A percentile compares a stretch with the other conserved stretches of the same genome.
phyloP scores from a whole-genome alignment of 35 echinoderm and acorn worm genomes.

The Ptychodera flava region DNA sequence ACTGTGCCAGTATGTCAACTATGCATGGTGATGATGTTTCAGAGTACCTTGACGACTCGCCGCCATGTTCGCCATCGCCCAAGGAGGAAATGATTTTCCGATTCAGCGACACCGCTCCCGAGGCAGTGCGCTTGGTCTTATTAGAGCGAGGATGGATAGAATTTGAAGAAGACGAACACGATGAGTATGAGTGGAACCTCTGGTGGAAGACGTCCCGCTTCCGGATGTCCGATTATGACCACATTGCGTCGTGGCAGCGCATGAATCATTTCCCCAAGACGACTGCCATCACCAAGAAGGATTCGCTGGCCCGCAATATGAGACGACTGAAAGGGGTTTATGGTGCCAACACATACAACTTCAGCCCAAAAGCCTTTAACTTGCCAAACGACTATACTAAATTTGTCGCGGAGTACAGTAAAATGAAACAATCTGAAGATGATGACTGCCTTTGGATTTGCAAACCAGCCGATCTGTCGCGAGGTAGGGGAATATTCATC shows the following conservation, averaged over 20 bases:
- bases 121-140: conserved; percentile 40
- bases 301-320: conserved; percentile 81
- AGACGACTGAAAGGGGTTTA: conserved; percentile 78
- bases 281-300: conserved; percentile 79
- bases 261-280: conserved; percentile 86
- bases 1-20: too few species aligned
- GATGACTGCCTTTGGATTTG: conserved; percentile 59
- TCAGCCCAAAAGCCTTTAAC: conserved; percentile 75
- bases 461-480: conserved; percentile 77
- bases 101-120: neutral
- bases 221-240: conserved; percentile 57
- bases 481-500: conserved; percentile 80
- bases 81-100: neutral
- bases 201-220: conserved; percentile 73
- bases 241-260: conserved; percentile 76
- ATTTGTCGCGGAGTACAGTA: conserved; percentile 89
- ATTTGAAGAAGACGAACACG: conserved; percentile 63
- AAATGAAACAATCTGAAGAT: conserved; percentile 45
- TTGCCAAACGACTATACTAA: conserved; percentile 91
- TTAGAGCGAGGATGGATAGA: conserved; percentile 76
- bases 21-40: too few species aligned
- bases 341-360: conserved; percentile 69
- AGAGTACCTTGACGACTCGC: too few species aligned
- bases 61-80: neutral
- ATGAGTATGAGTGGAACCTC: conserved; percentile 77